Percentiles rank a stretch among this genome's conserved stretches.
Conservation (phyloP, 2,888 invertebrate genomes). For the Pristionchus exspectatus region DNA sequence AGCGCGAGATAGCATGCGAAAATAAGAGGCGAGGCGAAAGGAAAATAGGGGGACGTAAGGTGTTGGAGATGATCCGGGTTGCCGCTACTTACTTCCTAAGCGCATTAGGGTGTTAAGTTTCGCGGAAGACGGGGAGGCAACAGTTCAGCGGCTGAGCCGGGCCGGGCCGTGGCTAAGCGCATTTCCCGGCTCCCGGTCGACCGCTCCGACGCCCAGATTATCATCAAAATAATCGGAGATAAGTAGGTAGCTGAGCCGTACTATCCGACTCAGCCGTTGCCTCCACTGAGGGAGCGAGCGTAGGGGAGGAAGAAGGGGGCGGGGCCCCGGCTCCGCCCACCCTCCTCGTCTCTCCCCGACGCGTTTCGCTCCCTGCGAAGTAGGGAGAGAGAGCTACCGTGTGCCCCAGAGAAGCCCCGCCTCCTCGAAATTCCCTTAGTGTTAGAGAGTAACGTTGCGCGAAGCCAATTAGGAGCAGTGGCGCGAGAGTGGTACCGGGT, state of each 20-base stretch:
- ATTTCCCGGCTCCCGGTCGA: neutral
- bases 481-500: neutral
- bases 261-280: conserved; percentile 45
- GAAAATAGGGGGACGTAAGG: neutral
- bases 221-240: conserved; percentile 54
- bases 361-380: conserved; percentile 23
- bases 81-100: conserved; percentile 25
- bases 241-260: conserved; percentile 49
- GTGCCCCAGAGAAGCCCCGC: neutral
- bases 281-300: neutral
- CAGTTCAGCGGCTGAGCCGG: neutral
- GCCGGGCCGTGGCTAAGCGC: neutral
- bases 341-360: neutral
- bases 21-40: neutral
- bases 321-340: neutral
- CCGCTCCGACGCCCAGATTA: conserved; percentile 51
- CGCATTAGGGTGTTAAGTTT: conserved; percentile 38
- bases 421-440: neutral
- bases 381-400: neutral
- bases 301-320: neutral
- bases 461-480: conserved; percentile 14
- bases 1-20: neutral
- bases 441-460: neutral
- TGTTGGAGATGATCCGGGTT: neutral
- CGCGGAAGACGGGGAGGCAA: neutral